Conservation (phyloP, 2,113 vertebrate genomes). For the Spea multiplicata region DNA sequence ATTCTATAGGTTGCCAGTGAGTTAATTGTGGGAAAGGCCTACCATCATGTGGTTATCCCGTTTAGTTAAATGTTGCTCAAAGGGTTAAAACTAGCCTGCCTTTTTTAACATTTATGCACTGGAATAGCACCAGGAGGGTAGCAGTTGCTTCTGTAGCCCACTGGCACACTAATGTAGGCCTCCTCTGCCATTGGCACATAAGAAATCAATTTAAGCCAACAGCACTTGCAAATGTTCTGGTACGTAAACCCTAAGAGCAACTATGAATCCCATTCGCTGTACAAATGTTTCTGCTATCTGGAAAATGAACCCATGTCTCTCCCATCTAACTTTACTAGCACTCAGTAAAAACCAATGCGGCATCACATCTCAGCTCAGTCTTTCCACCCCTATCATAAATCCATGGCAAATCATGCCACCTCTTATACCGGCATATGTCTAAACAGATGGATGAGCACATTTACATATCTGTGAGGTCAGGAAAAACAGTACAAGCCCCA, state of each 20-base stretch:
- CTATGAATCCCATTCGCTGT: constrained; percentile 38
- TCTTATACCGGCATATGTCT: constrained; percentile 28
- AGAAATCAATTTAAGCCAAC: constrained; percentile 38
- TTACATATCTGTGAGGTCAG: constrained; percentile 27
- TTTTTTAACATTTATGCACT: not conserved
- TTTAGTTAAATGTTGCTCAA: too few relatives aligned
- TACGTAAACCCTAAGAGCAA: constrained; percentile 39
- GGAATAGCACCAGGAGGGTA: constrained; percentile 6
- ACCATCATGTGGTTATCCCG: too few relatives aligned
- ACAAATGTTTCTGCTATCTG: constrained; percentile 32
- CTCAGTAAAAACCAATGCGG: constrained; percentile 41
- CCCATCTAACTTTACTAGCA: constrained; percentile 42
- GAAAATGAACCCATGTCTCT: constrained; percentile 33
- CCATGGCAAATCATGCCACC: constrained; percentile 17
- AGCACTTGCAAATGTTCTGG: constrained; percentile 38
- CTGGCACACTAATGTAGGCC: constrained; percentile 17
- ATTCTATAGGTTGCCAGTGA: too few relatives aligned
- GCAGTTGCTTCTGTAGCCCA: constrained; percentile 17
- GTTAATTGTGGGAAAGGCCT: too few relatives aligned
- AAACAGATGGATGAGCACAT: constrained; percentile 35
- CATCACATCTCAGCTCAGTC: constrained; percentile 19
- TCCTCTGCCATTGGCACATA: constrained; percentile 30
- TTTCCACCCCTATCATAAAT: constrained; percentile 38
- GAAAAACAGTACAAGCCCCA: not conserved
- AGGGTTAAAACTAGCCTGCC: too few relatives aligned